Evolutionary conservation across 1,140 invertebrate species (phyloP), one percentile per base, ranked within the genome.

Genomic region (Lordiphosa collinella): DNA sequence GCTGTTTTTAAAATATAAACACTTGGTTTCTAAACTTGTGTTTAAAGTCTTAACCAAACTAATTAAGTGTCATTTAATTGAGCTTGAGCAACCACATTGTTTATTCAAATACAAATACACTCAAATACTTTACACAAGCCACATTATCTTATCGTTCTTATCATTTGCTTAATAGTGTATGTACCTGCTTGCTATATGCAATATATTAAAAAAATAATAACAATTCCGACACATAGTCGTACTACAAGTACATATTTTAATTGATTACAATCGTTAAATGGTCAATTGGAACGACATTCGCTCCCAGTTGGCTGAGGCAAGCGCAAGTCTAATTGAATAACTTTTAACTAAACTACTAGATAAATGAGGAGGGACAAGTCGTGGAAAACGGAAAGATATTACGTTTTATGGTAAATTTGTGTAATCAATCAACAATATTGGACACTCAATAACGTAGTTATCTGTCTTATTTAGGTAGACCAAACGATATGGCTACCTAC

Each of bases 231-330:
- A 65, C 13, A 34, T 31, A 58, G 34, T 22, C 29, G 9, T 29
- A 12, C n/a, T 55, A 38, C 34, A 58, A 14, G 62, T 55, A 61
- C 50, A 67, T 63, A 67, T 67, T 67, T 31, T 64, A 67, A 67
- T 67, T 67, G 63, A 67, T 67, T 67, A 67, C 37, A 48, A 67
- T 67, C 62, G 63, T 67, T 67, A 51, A 67, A 67, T 67, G 63
- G 63, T 29, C 63, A 58, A 67, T 67, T 67, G 62, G 40, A 51
- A 67, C 53, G 44, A 40, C 63, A 67, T 44, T 67, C 40, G 18
- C 62, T 67, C 63, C 34, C 40, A 31, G 63, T 31, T 54, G 35
- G 37, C 41, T 22, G 53, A 58, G 47, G 53, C 53, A 57, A 41
- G 53, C 67, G 53, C 53, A 51, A 55, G 53, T 67, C 40, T 58